phyloP scores from a whole-genome alignment of 2,113 vertebrate species.

The Acanthochromis polyacanthus region DNA sequence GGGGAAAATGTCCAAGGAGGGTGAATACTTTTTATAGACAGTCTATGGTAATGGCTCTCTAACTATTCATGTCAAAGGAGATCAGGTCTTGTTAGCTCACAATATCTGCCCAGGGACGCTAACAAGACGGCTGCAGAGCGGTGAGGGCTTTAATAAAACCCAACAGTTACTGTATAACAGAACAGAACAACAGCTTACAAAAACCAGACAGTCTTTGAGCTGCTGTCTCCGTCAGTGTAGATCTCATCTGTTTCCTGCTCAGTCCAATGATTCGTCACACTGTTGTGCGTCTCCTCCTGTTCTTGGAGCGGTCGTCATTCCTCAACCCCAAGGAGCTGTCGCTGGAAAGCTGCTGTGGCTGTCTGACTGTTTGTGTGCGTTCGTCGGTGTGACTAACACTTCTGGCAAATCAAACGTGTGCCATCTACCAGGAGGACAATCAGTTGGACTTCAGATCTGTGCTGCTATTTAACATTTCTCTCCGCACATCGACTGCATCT shows the following conservation, averaged over 20 bases:
- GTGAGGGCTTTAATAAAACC: no score
- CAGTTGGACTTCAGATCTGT: neutral
- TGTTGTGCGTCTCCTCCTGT: constrained; percentile 25
- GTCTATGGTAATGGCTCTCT: no score
- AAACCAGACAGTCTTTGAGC: neutral
- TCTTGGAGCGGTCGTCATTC: constrained; percentile 23
- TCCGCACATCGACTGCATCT: no score
- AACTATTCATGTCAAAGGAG: no score
- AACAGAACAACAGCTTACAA: neutral
- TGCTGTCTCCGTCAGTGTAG: neutral
- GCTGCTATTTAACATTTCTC: neutral
- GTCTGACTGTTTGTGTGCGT: constrained; percentile 12
- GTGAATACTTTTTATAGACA: no score
- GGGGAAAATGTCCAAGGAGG: no score
- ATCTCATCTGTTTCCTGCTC: neutral
- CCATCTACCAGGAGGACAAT: constrained; percentile 2
- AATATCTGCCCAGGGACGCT: no score
- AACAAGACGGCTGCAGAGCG: no score
- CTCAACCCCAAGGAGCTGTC: constrained; percentile 22
- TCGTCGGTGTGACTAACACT: constrained; percentile 37
- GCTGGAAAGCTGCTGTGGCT: constrained; percentile 1
- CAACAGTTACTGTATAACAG: no score
- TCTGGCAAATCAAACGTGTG: constrained; percentile 2
- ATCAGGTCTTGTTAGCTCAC: no score
- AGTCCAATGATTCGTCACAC: constrained; percentile 8